Conservation (phyloP, 64 coral and sea anemone genomes). For the Montipora foliosa region DNA sequence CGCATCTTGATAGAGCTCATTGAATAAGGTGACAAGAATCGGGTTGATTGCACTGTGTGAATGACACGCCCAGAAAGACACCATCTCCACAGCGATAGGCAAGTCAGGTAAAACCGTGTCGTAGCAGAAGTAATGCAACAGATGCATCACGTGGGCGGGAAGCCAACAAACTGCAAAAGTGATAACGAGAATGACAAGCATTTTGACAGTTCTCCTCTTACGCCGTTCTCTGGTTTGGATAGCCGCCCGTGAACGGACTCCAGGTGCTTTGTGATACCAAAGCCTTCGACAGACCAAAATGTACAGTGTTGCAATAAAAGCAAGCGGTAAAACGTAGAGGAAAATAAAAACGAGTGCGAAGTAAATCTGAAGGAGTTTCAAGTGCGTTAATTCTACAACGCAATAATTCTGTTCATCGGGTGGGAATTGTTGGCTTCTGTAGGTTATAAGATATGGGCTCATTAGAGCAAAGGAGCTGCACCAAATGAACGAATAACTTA, state of each 20-base stretch:
- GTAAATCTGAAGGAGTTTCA: constrained; percentile 42
- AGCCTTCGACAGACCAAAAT: constrained; percentile 67
- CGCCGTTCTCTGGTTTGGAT: constrained; percentile 28
- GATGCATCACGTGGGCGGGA: constrained; percentile 78
- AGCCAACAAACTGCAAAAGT: constrained; percentile 82
- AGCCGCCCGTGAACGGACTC: constrained; percentile 2
- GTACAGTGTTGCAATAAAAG: constrained; percentile 70
- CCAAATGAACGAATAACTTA: constrained; percentile 62
- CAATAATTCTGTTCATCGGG: constrained; percentile 22
- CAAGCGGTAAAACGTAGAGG: constrained; percentile 60
- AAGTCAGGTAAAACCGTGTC: not conserved
- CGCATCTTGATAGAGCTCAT: constrained; percentile 16
- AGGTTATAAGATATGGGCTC: constrained; percentile 52
- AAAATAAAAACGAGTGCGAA: constrained; percentile 47
- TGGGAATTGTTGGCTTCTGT: not conserved
- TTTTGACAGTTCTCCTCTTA: constrained; percentile 64
- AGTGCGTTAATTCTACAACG: not conserved
- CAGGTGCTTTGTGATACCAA: constrained; percentile 72
- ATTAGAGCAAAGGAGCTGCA: constrained; percentile 19
- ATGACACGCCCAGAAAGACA: constrained; percentile 67
- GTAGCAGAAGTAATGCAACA: not conserved
- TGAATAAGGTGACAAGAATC: constrained; percentile 22
- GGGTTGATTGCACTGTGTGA: constrained; percentile 82
- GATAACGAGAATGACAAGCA: constrained; percentile 73
- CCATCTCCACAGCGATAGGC: not conserved